Evolutionary conservation across 1,140 invertebrate species (phyloP).

Genomic region (Phocides pigmalion): DNA sequence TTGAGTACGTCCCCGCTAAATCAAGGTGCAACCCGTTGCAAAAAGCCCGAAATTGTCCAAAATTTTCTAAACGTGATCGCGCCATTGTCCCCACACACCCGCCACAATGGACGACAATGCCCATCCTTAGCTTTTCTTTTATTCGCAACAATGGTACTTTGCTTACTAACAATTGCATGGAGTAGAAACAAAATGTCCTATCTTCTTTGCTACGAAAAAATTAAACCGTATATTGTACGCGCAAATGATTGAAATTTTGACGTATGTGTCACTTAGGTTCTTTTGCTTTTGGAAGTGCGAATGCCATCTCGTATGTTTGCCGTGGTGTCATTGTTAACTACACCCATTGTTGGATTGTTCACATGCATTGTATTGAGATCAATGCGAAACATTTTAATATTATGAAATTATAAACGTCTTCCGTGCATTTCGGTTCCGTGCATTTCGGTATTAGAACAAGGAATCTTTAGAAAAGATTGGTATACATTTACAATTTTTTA

Average conservation of each 20-base stretch:
- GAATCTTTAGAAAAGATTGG: slow-evolving; percentile 40
- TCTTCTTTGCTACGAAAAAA: background rate
- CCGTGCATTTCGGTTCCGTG: slow-evolving; percentile 62
- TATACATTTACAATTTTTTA: background rate
- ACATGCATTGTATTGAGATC: slow-evolving; percentile 66
- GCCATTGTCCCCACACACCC: slow-evolving; percentile 75
- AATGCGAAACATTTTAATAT: slow-evolving; percentile 83
- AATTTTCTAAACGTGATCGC: slow-evolving; percentile 77
- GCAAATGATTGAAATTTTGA: slow-evolving; percentile 20
- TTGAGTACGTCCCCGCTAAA: slow-evolving; percentile 54
- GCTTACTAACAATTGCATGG: slow-evolving; percentile 60
- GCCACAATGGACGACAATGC: slow-evolving; percentile 74
- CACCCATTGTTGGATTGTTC: slow-evolving; percentile 78
- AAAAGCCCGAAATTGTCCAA: slow-evolving; percentile 81
- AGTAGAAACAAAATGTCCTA: slow-evolving; percentile 11
- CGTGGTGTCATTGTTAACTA: slow-evolving; percentile 80
- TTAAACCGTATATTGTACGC: background rate
- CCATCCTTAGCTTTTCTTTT: slow-evolving; percentile 80
- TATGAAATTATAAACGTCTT: slow-evolving; percentile 82
- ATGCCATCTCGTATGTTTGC: slow-evolving; percentile 78
- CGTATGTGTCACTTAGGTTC: slow-evolving; percentile 25
- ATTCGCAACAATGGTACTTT: slow-evolving; percentile 71
- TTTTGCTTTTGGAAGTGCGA: slow-evolving; percentile 38
- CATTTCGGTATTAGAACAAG: slow-evolving; percentile 41
- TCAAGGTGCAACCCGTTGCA: slow-evolving; percentile 82